These are phyloP conservation scores for Dorcus hopei DNA, from an alignment of 2,888 invertebrate genomes.

Conservation along the genomic window DNA sequence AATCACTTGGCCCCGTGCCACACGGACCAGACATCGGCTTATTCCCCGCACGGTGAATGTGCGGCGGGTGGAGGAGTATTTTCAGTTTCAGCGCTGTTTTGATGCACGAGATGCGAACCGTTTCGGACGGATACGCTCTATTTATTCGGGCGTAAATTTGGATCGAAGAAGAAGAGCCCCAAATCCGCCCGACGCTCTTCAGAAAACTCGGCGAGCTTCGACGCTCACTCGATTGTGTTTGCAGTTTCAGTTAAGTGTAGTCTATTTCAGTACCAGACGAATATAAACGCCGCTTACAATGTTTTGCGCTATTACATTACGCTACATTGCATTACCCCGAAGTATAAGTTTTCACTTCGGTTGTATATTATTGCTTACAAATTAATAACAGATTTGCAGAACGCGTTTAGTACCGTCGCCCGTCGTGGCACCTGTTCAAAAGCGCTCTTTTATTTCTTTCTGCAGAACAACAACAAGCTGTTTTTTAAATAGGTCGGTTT, in stretches of 20 bases:
- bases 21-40: slow-evolving; percentile 35
- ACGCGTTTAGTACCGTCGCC: too few relatives aligned
- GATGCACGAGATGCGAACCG: slow-evolving; percentile 24
- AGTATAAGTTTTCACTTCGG: too few relatives aligned
- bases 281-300: slow-evolving; percentile 7
- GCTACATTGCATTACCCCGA: background rate
- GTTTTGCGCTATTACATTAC: slow-evolving; percentile 12
- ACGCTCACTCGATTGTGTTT: background rate
- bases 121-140: slow-evolving; percentile 27
- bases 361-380: too few relatives aligned
- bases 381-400: too few relatives aligned
- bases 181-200: too few relatives aligned
- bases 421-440: too few relatives aligned
- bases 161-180: background rate
- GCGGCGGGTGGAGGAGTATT: slow-evolving; percentile 18
- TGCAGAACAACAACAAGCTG: too few relatives aligned
- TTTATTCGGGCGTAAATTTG: slow-evolving; percentile 20
- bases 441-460: too few relatives aligned
- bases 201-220: background rate
- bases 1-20: slow-evolving; percentile 38
- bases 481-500: too few relatives aligned
- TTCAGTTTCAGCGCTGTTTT: slow-evolving; percentile 30
- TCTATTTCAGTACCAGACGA: slow-evolving; percentile 13
- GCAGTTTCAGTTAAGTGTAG: slow-evolving; percentile 5
- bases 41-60: slow-evolving; percentile 26